Conservation (phyloP, 1,140 invertebrate genomes). For the Dendroctonus ponderosae region DNA sequence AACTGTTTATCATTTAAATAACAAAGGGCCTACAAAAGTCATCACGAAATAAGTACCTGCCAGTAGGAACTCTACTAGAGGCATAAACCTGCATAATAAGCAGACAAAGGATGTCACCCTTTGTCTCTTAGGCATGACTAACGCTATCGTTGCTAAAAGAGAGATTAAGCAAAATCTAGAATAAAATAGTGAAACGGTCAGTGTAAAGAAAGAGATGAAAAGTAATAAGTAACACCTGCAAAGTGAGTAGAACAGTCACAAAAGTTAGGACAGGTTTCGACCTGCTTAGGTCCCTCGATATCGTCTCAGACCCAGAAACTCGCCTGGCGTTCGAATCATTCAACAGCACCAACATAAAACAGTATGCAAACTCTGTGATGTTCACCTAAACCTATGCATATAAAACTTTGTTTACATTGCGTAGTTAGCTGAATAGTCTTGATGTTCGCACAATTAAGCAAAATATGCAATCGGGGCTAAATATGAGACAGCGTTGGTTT, state of each 20-base stretch:
- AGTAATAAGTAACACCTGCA: constrained; percentile 42
- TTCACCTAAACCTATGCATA: neutral
- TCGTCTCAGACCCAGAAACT: constrained; percentile 10
- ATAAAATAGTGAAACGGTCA: constrained; percentile 19
- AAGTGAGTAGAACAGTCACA: constrained; percentile 45
- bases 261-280: constrained; percentile 44
- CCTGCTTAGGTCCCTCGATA: constrained; percentile 37
- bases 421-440: no score
- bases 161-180: neutral
- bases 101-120: no score
- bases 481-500: no score
- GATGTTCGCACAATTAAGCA: no score
- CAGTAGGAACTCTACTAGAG: no score
- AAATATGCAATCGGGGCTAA: no score
- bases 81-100: no score
- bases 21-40: no score
- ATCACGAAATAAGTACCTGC: no score
- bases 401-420: neutral
- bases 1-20: no score
- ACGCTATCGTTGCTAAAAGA: no score
- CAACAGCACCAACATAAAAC: constrained; percentile 7
- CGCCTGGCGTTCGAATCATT: constrained; percentile 1
- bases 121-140: no score
- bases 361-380: neutral
- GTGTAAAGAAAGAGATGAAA: constrained; percentile 15